phyloP scores from a whole-genome alignment of 2,797 vertebrate species.

The Acanthis flammea region DNA sequence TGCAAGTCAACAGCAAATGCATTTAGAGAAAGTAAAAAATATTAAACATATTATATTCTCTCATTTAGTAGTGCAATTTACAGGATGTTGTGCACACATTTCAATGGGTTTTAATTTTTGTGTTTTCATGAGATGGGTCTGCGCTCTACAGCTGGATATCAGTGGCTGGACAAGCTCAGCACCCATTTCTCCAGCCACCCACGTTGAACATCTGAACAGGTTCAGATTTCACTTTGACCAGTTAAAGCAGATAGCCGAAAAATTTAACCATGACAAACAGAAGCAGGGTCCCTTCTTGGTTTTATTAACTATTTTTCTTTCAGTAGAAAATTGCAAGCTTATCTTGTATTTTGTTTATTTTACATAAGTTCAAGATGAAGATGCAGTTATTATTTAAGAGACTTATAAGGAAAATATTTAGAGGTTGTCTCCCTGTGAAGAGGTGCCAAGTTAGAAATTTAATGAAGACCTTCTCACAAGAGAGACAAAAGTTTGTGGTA shows the following conservation, averaged over 20 bases:
- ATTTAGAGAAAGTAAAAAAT: not conserved
- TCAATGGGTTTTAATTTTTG: not conserved
- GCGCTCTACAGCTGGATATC: not conserved
- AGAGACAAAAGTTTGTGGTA: not conserved
- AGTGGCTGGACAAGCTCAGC: not conserved
- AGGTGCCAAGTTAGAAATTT: not conserved
- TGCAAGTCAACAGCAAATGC: not conserved
- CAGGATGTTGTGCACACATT: not conserved
- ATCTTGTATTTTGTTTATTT: not conserved
- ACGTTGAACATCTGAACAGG: not conserved
- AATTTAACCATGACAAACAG: not conserved
- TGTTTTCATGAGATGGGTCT: not conserved
- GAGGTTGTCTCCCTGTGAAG: not conserved
- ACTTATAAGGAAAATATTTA: not conserved
- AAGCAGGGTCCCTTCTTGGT: not conserved
- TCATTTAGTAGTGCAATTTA: not conserved
- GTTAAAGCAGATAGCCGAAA: not conserved
- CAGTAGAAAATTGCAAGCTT: not conserved
- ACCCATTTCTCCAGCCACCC: not conserved
- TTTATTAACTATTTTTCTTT: not conserved
- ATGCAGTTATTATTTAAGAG: not conserved
- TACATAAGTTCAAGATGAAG: not conserved
- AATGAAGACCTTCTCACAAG: not conserved
- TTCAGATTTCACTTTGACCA: not conserved
- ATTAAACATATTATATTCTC: not conserved